Conservation (phyloP, 2,113 vertebrate genomes). For the Calidris pygmaea region DNA sequence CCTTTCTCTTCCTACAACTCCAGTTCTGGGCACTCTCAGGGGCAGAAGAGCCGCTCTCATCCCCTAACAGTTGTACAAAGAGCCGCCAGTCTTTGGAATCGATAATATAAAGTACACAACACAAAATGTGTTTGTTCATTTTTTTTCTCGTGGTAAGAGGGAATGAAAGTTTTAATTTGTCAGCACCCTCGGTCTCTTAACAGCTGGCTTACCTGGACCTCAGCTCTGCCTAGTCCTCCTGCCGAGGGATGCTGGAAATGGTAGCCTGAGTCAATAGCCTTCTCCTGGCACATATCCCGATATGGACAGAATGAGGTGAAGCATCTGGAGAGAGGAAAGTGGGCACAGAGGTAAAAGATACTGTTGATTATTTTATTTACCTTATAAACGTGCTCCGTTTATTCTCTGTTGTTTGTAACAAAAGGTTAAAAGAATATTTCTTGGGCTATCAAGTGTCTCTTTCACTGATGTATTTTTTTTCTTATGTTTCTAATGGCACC, state of each 20-base stretch:
- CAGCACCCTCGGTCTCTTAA: neutral
- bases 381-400: neutral
- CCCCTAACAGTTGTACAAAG: neutral
- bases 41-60: neutral
- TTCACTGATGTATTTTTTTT: neutral
- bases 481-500: slow-evolving; percentile 9
- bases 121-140: neutral
- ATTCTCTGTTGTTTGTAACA: neutral
- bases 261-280: neutral
- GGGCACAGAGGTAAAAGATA: neutral
- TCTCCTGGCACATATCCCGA: neutral
- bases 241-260: neutral
- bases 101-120: neutral
- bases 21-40: neutral
- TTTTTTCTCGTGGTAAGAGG: neutral
- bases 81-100: neutral
- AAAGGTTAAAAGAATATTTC: neutral
- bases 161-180: neutral
- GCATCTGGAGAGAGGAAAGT: neutral
- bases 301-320: neutral
- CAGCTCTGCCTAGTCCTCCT: neutral
- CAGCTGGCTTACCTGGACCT: neutral
- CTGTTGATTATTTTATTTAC: slow-evolving; percentile 5
- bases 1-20: neutral
- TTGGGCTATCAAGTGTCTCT: neutral